These are phyloP conservation scores for Drosophila auraria DNA, from an alignment of 1,140 invertebrate species.

Conservation along the genomic window DNA sequence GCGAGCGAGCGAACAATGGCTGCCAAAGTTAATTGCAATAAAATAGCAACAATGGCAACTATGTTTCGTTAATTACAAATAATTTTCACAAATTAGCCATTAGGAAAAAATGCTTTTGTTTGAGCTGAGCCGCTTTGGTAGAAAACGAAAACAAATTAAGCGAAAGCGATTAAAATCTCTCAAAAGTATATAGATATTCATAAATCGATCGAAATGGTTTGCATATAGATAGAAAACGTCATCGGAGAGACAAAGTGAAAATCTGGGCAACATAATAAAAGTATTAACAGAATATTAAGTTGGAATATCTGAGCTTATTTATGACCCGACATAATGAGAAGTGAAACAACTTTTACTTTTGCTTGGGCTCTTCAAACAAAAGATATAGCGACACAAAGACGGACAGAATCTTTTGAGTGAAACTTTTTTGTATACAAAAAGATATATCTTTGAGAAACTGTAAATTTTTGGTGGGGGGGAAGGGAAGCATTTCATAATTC, in stretches of 20 bases:
- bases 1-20: constrained; percentile 41
- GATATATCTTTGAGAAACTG: constrained; percentile 27
- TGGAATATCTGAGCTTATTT: constrained; percentile 50
- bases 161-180: constrained; percentile 46
- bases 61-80: constrained; percentile 73
- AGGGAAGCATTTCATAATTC: constrained; percentile 75
- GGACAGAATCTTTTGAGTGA: constrained; percentile 69
- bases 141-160: constrained; percentile 44
- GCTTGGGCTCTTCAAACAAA: constrained; percentile 47
- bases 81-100: constrained; percentile 69
- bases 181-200: background rate
- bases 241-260: constrained; percentile 49
- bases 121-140: constrained; percentile 24
- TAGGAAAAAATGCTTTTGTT: constrained; percentile 33
- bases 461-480: constrained; percentile 17
- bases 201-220: constrained; percentile 34
- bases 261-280: constrained; percentile 52
- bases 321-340: constrained; percentile 45
- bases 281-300: constrained; percentile 73
- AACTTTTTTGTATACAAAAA: constrained; percentile 39
- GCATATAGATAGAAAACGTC: constrained; percentile 29
- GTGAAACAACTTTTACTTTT: constrained; percentile 81
- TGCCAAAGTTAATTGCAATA: constrained; percentile 45
- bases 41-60: constrained; percentile 47
- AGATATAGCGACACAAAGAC: constrained; percentile 32